Evolutionary conservation across 1,140 invertebrate genomes (phyloP).

Genomic region (Zaprionus kolodkinae): DNA sequence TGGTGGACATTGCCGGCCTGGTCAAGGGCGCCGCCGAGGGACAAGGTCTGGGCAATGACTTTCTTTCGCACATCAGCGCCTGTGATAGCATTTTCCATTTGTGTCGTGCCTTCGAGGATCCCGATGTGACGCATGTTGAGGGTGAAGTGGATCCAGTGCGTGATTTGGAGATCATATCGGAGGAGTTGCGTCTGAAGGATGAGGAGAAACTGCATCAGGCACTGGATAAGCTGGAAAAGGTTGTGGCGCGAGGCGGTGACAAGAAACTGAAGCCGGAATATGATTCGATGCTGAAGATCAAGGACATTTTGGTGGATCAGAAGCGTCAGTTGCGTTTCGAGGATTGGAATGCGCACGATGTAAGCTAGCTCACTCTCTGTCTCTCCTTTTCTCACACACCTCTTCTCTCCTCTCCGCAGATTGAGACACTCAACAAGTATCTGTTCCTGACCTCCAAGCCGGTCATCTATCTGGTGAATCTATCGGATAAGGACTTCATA

Average conservation of each 20-base stretch:
- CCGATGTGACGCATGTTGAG: slow-evolving; percentile 99
- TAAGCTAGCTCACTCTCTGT: slow-evolving; percentile 85
- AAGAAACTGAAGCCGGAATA: slow-evolving; percentile 98
- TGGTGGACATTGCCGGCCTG: slow-evolving; percentile 99
- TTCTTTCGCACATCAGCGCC: slow-evolving; percentile 98
- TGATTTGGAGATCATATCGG: slow-evolving; percentile 98
- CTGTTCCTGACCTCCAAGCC: slow-evolving; percentile 99
- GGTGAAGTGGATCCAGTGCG: slow-evolving; percentile 98
- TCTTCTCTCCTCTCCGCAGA: slow-evolving; percentile 88
- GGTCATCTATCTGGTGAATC: slow-evolving; percentile 98
- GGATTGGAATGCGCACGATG: slow-evolving; percentile 97
- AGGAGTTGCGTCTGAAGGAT: slow-evolving; percentile 98
- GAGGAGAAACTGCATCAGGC: slow-evolving; percentile 92
- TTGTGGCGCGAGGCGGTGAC: slow-evolving; percentile 95
- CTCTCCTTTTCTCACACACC: background rate
- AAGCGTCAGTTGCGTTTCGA: slow-evolving; percentile 97
- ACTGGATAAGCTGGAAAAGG: slow-evolving; percentile 94
- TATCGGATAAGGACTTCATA: slow-evolving; percentile 99
- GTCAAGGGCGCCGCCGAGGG: slow-evolving; percentile 99
- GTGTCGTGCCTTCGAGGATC: slow-evolving; percentile 98
- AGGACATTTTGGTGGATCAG: slow-evolving; percentile 92
- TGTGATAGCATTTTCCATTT: slow-evolving; percentile 99
- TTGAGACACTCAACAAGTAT: slow-evolving; percentile 98
- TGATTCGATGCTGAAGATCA: slow-evolving; percentile 94
- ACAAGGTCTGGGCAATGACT: slow-evolving; percentile 99